Evolutionary conservation across 1,140 invertebrate species (phyloP).

Genomic region (Mercenaria mercenaria): DNA sequence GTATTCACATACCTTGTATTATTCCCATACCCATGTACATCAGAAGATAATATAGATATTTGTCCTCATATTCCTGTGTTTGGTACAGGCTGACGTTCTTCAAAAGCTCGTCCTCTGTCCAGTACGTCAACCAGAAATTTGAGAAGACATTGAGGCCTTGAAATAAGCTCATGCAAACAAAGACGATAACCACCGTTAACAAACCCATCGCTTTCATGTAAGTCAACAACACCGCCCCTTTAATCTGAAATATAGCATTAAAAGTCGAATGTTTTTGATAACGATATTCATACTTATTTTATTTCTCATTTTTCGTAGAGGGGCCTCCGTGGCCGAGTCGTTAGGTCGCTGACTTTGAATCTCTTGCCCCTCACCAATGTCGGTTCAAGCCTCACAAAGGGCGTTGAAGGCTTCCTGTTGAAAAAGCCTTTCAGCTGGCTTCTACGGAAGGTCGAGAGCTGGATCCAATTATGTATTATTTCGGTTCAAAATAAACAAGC

Average conservation of each 20-base stretch:
- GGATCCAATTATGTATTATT: no score
- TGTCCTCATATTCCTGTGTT: slow-evolving; percentile 29
- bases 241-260: slow-evolving; percentile 89
- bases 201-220: slow-evolving; percentile 95
- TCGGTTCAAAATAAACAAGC: no score
- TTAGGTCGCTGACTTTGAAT: no score
- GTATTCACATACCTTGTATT: slow-evolving; percentile 37
- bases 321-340: no score
- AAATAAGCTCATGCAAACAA: slow-evolving; percentile 93
- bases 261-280: neutral
- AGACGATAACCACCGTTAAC: slow-evolving; percentile 90
- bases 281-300: no score
- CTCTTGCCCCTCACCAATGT: no score
- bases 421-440: no score
- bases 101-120: slow-evolving; percentile 61
- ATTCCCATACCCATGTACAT: slow-evolving; percentile 50
- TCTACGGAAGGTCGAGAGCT: no score
- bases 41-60: slow-evolving; percentile 49
- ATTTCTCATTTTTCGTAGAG: no score
- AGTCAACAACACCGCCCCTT: slow-evolving; percentile 94
- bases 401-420: no score
- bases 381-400: no score
- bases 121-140: slow-evolving; percentile 62
- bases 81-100: slow-evolving; percentile 35
- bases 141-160: slow-evolving; percentile 62